These are phyloP conservation scores for Pinna nobilis DNA, from an alignment of 1,140 invertebrate species.

Conservation along the genomic window DNA sequence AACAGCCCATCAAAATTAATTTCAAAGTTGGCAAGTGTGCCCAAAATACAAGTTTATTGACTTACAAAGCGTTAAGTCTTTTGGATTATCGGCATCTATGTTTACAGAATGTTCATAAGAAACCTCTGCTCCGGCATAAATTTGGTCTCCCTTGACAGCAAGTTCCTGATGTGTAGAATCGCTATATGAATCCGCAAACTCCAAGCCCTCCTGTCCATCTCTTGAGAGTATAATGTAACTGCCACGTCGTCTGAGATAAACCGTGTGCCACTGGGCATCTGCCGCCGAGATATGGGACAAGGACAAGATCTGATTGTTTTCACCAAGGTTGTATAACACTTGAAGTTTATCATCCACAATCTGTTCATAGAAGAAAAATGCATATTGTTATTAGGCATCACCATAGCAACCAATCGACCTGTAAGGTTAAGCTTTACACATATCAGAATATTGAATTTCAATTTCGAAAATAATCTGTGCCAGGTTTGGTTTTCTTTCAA, in stretches of 20 bases:
- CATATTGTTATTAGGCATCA: no score
- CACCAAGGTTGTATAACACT: slow-evolving; percentile 89
- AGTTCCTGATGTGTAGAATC: slow-evolving; percentile 29
- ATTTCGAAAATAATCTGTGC: no score
- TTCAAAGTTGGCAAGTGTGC: not conserved
- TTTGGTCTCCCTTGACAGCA: slow-evolving; percentile 14
- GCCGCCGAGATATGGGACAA: slow-evolving; percentile 91
- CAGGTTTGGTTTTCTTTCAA: no score
- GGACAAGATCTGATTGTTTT: slow-evolving; percentile 89
- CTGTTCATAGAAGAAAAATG: slow-evolving; percentile 66
- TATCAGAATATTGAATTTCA: no score
- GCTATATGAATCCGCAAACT: slow-evolving; percentile 90
- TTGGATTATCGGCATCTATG: slow-evolving; percentile 8
- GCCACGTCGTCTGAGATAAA: slow-evolving; percentile 85
- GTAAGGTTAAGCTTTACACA: no score
- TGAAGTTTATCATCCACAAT: slow-evolving; percentile 89
- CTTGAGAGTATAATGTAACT: slow-evolving; percentile 93
- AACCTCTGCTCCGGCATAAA: slow-evolving; percentile 35
- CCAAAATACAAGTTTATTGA: not conserved
- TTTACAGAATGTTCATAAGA: slow-evolving; percentile 11
- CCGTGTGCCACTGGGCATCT: slow-evolving; percentile 98
- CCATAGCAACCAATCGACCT: no score
- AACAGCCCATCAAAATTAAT: not conserved
- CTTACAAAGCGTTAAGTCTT: slow-evolving; percentile 38
- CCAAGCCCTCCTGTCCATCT: slow-evolving; percentile 94